phyloP scores from a whole-genome alignment of 2,888 invertebrate genomes.

The Onchidella celtica region DNA sequence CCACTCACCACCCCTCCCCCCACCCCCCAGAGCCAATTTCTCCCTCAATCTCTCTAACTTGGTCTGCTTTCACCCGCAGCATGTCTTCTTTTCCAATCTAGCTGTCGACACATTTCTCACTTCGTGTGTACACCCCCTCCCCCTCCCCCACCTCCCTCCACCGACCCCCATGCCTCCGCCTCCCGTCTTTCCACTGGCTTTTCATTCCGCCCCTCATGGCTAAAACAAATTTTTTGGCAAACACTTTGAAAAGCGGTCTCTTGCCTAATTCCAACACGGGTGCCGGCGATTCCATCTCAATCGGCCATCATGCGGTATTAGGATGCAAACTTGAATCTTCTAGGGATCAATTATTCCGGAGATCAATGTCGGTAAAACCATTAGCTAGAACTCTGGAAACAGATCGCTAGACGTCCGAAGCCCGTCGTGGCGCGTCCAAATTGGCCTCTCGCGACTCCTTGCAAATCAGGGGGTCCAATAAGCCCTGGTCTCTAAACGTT shows the following conservation, averaged over 20 bases:
- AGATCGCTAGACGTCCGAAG: constrained; percentile 22
- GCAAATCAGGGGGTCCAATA: constrained; percentile 46
- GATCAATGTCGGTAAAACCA: constrained; percentile 48
- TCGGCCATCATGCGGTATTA: constrained; percentile 44
- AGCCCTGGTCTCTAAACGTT: constrained; percentile 31
- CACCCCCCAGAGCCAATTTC: too few species aligned
- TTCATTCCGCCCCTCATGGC: not conserved
- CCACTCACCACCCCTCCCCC: not conserved
- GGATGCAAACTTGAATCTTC: constrained; percentile 49
- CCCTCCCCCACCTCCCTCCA: not conserved
- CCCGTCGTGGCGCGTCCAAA: constrained; percentile 35
- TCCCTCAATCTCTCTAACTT: not conserved
- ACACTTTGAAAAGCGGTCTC: constrained; percentile 28
- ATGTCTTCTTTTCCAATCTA: not conserved
- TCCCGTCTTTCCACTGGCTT: not conserved
- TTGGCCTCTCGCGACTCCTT: constrained; percentile 45
- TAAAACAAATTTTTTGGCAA: too few species aligned
- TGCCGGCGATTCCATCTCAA: constrained; percentile 40
- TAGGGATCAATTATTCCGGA: constrained; percentile 47
- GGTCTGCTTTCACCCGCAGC: not conserved
- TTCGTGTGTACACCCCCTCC: too few species aligned
- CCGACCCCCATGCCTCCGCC: not conserved
- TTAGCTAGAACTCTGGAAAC: constrained; percentile 30
- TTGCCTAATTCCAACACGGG: constrained; percentile 22
- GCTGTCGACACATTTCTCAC: not conserved